Evolutionary conservation across 2,113 vertebrate species (phyloP).

Genomic region (Mobula birostris): DNA sequence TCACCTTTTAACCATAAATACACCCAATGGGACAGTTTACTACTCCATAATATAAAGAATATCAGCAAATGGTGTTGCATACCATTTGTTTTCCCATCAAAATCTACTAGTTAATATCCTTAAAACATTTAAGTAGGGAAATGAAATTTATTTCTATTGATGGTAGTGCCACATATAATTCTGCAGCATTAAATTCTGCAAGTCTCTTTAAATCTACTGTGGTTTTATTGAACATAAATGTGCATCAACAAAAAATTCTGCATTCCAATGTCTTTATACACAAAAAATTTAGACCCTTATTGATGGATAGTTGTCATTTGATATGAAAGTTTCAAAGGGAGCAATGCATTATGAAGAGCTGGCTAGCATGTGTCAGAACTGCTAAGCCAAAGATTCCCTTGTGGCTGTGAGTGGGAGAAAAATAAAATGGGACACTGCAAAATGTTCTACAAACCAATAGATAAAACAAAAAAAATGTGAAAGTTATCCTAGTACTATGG

Average conservation of each 20-base stretch:
- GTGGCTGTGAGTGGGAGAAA: background rate
- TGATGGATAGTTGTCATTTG: slow-evolving; percentile 32
- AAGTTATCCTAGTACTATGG: background rate
- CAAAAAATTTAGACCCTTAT: slow-evolving; percentile 11
- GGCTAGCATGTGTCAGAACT: slow-evolving; percentile 8
- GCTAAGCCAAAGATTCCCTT: slow-evolving; percentile 27
- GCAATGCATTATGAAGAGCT: slow-evolving; percentile 32
- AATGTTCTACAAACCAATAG: slow-evolving; percentile 15
- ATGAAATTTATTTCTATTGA: background rate
- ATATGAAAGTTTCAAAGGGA: slow-evolving; percentile 34
- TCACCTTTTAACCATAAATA: slow-evolving; percentile 40
- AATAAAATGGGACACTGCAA: slow-evolving; percentile 26
- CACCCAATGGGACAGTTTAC: slow-evolving; percentile 44
- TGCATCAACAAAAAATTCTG: background rate
- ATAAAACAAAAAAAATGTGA: background rate
- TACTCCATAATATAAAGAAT: slow-evolving; percentile 45
- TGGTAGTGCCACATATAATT: slow-evolving; percentile 8
- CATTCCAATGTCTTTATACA: background rate
- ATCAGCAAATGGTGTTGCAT: slow-evolving; percentile 34
- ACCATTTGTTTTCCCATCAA: background rate
- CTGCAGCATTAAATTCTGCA: slow-evolving; percentile 10
- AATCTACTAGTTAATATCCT: slow-evolving; percentile 8
- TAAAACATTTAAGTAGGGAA: background rate
- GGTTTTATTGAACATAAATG: slow-evolving; percentile 17
- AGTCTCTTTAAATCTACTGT: background rate